Conservation (phyloP, 2,113 vertebrate genomes). For the Rhombomys opimus region DNA sequence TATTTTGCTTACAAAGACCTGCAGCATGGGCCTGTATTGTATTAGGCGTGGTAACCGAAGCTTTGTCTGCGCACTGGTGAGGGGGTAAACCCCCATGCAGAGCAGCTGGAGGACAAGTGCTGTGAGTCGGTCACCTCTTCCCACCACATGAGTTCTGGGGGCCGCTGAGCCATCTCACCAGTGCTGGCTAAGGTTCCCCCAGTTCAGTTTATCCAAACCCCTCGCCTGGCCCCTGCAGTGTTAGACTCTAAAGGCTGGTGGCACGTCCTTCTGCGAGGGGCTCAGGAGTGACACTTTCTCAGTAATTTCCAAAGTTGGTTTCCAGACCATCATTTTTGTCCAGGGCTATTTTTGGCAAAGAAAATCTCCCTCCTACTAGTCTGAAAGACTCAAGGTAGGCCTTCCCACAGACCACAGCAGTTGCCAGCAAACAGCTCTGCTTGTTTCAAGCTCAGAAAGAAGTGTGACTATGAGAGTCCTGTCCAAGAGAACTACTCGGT, state of each 20-base stretch:
- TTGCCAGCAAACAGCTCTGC: background rate
- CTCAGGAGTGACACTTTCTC: background rate
- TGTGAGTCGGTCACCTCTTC: background rate
- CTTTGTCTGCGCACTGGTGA: no score
- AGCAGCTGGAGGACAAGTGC: background rate
- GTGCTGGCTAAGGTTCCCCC: background rate
- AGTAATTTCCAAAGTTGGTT: background rate
- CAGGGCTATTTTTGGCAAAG: background rate
- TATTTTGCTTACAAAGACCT: background rate
- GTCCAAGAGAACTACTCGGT: background rate
- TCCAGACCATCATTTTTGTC: background rate
- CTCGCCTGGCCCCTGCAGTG: no score
- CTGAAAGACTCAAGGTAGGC: background rate
- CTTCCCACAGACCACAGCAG: background rate
- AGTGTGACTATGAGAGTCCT: background rate
- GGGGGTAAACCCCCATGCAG: background rate
- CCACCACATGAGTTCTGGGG: background rate
- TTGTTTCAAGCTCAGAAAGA: slow-evolving; percentile 31
- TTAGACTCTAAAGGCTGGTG: background rate
- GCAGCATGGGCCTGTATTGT: background rate
- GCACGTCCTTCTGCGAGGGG: background rate
- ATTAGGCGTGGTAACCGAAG: background rate
- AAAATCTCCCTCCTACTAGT: background rate
- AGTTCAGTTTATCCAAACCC: background rate
- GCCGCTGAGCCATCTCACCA: background rate